Base-by-base conservation (phyloP, 2,888 invertebrate genomes). In the Pterostichus niger region DNA sequence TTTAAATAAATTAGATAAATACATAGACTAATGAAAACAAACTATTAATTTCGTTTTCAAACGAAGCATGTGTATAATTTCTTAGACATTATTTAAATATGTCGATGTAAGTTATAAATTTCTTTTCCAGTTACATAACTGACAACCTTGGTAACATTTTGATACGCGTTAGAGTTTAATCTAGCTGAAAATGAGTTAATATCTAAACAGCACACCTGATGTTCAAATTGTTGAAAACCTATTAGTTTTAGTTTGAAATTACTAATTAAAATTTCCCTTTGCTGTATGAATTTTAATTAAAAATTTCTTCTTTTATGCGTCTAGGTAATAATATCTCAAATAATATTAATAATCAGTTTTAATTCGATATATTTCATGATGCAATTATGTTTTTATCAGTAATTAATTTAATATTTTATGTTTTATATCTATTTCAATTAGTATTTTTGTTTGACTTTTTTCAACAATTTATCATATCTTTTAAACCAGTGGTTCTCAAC, bases 101-200 rank as follows among this genome's bases (percentile, higher is more conserved):
- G 24, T 44, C 17, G 17, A 10, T 71, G 5, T 71, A 44, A 71
- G 44, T 35, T 7, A 64, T 7, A 71, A 17, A 17, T 44, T 71
- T 71, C 68, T 71, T 71, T 40, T n/a, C 13, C n/a, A 15, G 31
- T 71, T 71, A 44, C 68, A 44, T 71, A 71, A 71, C 46, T 13
- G 9, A 0, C 15, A 40, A 64, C 40, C 64, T 64, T 64, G 35
- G 64, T 71, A 71, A 71, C 17, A 44, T 71, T 71, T 71, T 71
- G 68, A 71, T 71, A 71, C 68, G 68, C 68, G 3, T 40, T 71
- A 71, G 17, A 15, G 10, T 44, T 71, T 71, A 44, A 71, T 71
- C 44, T 71, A 71, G 68, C 68, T 44, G 68, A 71, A 71, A 71
- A 71, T 71, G 68, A 71, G 68, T 13, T 71, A 71, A 40, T 71